These are phyloP conservation scores for Burhinus bistriatus DNA, from an alignment of 2,113 vertebrate species.

Conservation along the genomic window DNA sequence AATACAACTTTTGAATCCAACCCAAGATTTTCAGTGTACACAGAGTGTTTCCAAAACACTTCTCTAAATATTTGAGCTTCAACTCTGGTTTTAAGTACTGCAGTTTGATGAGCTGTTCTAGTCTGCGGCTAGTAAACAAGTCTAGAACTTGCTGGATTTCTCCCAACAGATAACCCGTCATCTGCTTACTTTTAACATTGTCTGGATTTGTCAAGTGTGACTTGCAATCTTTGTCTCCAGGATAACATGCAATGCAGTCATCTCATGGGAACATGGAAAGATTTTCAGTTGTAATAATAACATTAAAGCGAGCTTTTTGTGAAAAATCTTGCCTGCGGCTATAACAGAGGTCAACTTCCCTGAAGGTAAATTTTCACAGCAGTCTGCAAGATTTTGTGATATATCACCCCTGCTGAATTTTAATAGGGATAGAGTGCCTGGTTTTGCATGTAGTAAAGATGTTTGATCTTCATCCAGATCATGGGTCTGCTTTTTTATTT, in stretches of 20 bases:
- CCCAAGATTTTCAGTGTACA: not conserved
- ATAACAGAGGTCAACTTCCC: not conserved
- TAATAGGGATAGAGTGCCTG: not conserved
- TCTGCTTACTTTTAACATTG: not conserved
- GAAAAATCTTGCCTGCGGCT: not conserved
- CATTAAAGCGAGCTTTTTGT: not conserved
- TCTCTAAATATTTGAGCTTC: constrained; percentile 1
- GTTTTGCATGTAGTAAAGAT: not conserved
- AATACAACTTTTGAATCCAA: constrained; percentile 28
- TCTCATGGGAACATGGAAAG: not conserved
- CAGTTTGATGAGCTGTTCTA: constrained; percentile 37
- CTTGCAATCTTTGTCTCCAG: not conserved
- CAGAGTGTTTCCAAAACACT: constrained; percentile 27
- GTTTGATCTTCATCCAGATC: constrained; percentile 2
- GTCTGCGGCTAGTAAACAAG: constrained; percentile 45
- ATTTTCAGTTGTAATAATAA: not conserved
- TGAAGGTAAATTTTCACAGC: not conserved
- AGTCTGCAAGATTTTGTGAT: not conserved
- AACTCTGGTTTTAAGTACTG: not conserved
- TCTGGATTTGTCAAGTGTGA: constrained; percentile 14
- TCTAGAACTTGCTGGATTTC: constrained; percentile 35
- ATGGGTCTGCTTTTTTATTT: not conserved
- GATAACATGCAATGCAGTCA: not conserved
- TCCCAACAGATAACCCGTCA: constrained; percentile 8
- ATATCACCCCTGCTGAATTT: not conserved